These are phyloP conservation scores for Euzetes globulus DNA, from an alignment of 2,888 invertebrate species.

Conservation along the genomic window DNA sequence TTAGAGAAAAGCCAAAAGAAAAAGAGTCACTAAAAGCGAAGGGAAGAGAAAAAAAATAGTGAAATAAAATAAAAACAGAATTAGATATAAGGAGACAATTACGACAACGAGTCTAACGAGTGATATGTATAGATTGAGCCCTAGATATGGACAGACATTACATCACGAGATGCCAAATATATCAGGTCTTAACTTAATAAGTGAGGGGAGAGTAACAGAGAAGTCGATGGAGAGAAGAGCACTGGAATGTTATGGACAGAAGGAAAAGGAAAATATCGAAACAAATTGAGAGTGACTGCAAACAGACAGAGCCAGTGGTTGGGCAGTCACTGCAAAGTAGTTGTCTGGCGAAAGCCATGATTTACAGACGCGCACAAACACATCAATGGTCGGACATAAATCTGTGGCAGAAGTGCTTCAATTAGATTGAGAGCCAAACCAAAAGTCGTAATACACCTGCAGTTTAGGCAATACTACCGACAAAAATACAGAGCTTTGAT, in stretches of 20 bases:
- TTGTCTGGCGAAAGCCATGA: background rate
- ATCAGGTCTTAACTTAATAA: conserved; percentile 10
- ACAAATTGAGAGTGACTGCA: conserved; percentile 2
- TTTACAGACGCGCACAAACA: conserved; percentile 1
- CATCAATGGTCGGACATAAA: background rate
- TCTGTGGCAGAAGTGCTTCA: conserved; percentile 1
- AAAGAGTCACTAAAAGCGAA: no score
- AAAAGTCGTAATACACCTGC: background rate
- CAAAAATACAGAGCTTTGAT: background rate
- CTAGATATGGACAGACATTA: background rate
- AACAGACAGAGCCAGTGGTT: background rate
- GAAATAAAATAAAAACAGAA: conserved; percentile 7
- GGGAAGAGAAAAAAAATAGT: background rate
- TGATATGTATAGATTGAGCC: background rate
- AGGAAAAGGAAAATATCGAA: background rate
- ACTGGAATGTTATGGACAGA: background rate
- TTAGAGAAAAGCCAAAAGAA: no score
- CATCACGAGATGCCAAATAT: conserved; percentile 8
- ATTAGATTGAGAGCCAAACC: no score
- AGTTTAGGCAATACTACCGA: no score
- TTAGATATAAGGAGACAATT: conserved; percentile 10
- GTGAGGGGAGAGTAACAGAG: background rate
- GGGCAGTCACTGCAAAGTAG: background rate
- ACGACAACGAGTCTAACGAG: background rate
- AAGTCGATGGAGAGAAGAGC: background rate